These are phyloP conservation scores for Metallyticus violacea DNA, from an alignment of 2,888 invertebrate genomes.

Conservation along the genomic window DNA sequence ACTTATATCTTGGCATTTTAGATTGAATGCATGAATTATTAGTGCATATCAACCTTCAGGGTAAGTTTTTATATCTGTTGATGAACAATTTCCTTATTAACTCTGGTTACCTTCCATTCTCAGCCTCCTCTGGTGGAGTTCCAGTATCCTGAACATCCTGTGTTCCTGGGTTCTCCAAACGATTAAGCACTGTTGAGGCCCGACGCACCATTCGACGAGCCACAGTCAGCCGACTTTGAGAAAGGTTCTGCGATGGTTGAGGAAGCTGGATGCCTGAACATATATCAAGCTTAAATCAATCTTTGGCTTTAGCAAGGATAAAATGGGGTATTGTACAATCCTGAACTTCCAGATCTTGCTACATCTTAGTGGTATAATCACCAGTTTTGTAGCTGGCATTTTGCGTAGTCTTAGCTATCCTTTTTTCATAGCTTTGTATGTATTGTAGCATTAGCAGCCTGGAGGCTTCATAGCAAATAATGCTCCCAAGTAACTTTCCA, in stretches of 20 bases:
- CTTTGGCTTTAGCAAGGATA: too few species aligned
- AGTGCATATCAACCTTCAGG: neutral
- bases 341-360: too few species aligned
- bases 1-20: too few species aligned
- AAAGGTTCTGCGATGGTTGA: conserved; percentile 51
- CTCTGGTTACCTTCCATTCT: conserved; percentile 19
- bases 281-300: too few species aligned
- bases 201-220: conserved; percentile 52
- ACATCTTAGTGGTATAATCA: too few species aligned
- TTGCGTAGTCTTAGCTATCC: too few species aligned
- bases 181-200: conserved; percentile 49
- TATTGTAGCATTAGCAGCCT: too few species aligned
- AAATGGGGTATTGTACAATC: too few species aligned
- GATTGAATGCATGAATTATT: neutral
- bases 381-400: too few species aligned
- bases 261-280: conserved; percentile 48
- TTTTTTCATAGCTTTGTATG: too few species aligned
- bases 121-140: conserved; percentile 24
- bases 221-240: conserved; percentile 52
- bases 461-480: too few species aligned
- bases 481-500: too few species aligned
- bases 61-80: neutral
- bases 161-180: conserved; percentile 47
- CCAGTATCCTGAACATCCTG: conserved; percentile 19
- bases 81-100: neutral